Conservation (phyloP, 1,140 invertebrate species). For the Pantala flavescens region DNA sequence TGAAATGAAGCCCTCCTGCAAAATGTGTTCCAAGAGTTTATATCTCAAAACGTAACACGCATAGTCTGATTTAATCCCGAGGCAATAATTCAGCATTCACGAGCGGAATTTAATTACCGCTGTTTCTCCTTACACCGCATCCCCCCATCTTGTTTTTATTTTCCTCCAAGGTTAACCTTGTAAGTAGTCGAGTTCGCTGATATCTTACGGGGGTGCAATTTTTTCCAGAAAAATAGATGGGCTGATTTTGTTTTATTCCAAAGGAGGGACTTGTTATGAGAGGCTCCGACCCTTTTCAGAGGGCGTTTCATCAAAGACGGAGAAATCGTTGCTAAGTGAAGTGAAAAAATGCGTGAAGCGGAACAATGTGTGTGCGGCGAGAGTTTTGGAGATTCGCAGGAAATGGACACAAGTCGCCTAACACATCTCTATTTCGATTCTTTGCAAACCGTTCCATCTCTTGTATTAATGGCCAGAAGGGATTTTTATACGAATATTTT, state of each 20-base stretch:
- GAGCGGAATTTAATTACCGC: slow-evolving; percentile 4
- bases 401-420: no score
- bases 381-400: no score
- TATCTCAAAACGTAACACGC: slow-evolving; percentile 9
- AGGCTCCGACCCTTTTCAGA: not conserved
- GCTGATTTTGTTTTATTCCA: not conserved
- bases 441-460: no score
- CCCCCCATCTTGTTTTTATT: slow-evolving; percentile 9
- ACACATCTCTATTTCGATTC: no score
- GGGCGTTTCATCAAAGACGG: not conserved
- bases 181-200: slow-evolving; percentile 8
- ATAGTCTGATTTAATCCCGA: slow-evolving; percentile 1
- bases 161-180: slow-evolving; percentile 8
- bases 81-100: slow-evolving; percentile 9
- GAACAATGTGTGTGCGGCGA: not conserved
- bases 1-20: not conserved
- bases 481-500: no score
- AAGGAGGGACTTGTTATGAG: not conserved
- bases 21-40: slow-evolving; percentile 2
- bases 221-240: not conserved
- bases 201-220: not conserved
- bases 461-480: no score
- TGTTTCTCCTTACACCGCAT: not conserved
- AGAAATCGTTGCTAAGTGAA: not conserved
- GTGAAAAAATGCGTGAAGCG: not conserved